phyloP scores from a whole-genome alignment of 2,113 vertebrate species.

The Pontoporia blainvillei region DNA sequence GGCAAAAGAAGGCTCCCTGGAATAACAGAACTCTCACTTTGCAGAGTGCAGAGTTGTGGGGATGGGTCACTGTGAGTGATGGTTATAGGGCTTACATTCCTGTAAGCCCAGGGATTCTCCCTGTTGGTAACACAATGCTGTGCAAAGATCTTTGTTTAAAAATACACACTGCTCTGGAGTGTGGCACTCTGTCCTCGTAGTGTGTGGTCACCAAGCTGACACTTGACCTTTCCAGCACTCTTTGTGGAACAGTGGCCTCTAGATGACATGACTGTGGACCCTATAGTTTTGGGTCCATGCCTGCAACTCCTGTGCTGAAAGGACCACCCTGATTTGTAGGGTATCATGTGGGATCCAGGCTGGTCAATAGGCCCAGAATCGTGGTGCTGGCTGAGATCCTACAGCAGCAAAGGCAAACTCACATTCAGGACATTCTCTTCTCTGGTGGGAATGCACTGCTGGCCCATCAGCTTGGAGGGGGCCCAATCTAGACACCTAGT shows the following conservation, averaged over 20 bases:
- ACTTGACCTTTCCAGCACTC: neutral
- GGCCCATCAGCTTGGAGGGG: neutral
- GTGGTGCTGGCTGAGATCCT: too few relatives aligned
- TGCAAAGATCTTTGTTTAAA: neutral
- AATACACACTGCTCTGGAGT: neutral
- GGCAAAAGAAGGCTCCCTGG: neutral
- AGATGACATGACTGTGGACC: neutral
- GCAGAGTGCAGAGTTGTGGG: neutral
- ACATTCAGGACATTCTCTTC: neutral
- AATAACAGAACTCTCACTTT: neutral
- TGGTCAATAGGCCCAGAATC: neutral
- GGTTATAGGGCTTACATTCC: neutral
- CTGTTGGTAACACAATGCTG: neutral
- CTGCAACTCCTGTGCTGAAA: neutral
- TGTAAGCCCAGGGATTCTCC: neutral
- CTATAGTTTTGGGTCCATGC: neutral
- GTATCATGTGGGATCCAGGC: neutral
- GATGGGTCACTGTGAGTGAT: too few relatives aligned
- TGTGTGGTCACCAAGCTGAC: neutral
- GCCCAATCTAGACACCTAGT: too few relatives aligned
- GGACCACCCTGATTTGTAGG: neutral
- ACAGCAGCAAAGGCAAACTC: neutral
- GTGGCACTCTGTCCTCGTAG: neutral
- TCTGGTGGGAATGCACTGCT: neutral
- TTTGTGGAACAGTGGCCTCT: neutral